These are phyloP conservation scores for Deroplatys truncata DNA, from an alignment of 2,888 invertebrate genomes.

Conservation along the genomic window DNA sequence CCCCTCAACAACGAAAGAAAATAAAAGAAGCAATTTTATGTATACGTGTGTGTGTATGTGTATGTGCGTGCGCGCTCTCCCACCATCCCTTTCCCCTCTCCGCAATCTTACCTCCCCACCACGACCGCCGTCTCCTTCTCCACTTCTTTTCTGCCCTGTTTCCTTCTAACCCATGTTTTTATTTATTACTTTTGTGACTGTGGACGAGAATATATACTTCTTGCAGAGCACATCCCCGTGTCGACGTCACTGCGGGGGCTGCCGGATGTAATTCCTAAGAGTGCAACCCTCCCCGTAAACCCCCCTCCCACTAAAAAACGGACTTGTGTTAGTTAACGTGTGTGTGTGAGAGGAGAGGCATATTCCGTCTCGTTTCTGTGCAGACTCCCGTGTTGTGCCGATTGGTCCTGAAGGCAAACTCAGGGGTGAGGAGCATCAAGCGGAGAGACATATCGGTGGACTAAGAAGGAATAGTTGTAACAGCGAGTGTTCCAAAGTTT, in stretches of 20 bases:
- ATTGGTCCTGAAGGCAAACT: neutral
- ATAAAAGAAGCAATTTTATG: neutral
- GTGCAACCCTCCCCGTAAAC: neutral
- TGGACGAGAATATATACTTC: conserved; percentile 43
- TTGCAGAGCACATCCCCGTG: neutral
- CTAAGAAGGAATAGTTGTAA: neutral
- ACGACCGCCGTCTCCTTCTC: neutral
- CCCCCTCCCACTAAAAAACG: neutral
- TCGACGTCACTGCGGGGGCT: neutral
- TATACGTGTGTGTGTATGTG: conserved; percentile 2
- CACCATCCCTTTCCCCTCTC: conserved; percentile 14
- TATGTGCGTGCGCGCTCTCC: neutral
- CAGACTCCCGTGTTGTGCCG: neutral
- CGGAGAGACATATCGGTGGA: neutral
- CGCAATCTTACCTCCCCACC: neutral
- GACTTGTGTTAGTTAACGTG: neutral
- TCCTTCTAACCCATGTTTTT: conserved; percentile 50
- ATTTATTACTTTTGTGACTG: conserved; percentile 69
- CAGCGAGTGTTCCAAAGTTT: conserved; percentile 27
- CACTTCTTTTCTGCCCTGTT: neutral
- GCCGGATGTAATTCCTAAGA: conserved; percentile 11
- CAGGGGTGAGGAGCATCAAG: neutral
- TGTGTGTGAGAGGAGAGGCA: neutral
- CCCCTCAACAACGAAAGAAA: conserved; percentile 1
- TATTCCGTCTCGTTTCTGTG: neutral